Conservation (phyloP, 2,797 vertebrate genomes). For the Orientallactaga sibirica region DNA sequence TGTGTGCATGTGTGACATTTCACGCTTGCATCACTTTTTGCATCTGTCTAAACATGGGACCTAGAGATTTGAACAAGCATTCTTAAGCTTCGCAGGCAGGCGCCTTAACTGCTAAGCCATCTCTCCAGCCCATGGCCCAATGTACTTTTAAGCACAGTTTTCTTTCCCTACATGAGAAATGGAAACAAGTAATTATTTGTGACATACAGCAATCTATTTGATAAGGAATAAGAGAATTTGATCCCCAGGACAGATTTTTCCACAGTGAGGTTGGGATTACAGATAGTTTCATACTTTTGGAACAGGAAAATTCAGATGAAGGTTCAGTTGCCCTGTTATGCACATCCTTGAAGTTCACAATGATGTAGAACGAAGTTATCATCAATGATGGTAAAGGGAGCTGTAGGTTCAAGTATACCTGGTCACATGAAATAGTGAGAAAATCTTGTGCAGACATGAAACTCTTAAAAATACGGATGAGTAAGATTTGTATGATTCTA, state of each 20-base stretch:
- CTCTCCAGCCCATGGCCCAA: not conserved
- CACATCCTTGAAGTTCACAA: conserved; percentile 8
- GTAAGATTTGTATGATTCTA: conserved; percentile 48
- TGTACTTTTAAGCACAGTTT: conserved; percentile 50
- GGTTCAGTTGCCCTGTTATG: conserved; percentile 3
- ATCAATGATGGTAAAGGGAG: conserved; percentile 1
- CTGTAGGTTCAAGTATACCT: not conserved
- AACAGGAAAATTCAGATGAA: conserved; percentile 30
- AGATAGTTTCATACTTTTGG: conserved; percentile 28
- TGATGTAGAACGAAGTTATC: conserved; percentile 46
- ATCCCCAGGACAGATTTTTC: conserved; percentile 41
- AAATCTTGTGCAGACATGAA: conserved; percentile 27
- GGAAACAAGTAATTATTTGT: conserved; percentile 32
- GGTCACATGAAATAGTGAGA: conserved; percentile 43
- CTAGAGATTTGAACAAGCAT: too few relatives aligned
- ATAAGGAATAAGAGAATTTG: conserved; percentile 23
- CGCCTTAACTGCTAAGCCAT: too few relatives aligned
- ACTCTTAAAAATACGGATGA: conserved; percentile 41
- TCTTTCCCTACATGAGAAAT: conserved; percentile 27
- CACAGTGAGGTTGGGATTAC: not conserved
- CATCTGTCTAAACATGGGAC: too few relatives aligned
- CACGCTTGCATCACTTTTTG: too few relatives aligned
- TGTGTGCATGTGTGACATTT: too few relatives aligned
- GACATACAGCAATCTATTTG: conserved; percentile 41
- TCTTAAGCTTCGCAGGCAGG: too few relatives aligned